phyloP scores from a whole-genome alignment of 2,113 vertebrate genomes.

The Ameiurus melas region DNA sequence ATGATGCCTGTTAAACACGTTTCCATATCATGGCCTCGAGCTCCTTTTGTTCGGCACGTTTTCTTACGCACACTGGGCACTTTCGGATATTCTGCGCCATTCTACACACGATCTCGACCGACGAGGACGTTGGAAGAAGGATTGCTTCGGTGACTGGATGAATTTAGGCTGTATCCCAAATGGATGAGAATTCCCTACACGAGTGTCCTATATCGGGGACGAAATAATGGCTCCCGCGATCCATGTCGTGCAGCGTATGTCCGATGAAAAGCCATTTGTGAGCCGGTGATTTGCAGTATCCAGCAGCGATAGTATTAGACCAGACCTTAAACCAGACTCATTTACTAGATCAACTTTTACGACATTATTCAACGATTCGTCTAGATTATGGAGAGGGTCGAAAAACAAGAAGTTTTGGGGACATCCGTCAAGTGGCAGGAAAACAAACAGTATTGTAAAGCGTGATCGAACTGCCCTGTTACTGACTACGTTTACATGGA shows the following conservation, averaged over 20 bases:
- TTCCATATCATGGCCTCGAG: background rate
- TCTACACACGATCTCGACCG: background rate
- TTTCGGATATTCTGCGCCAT: background rate
- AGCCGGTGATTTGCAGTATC: background rate
- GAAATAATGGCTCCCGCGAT: background rate
- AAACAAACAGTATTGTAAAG: background rate
- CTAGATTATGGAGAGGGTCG: background rate
- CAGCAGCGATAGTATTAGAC: background rate
- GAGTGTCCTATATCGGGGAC: slow-evolving; percentile 11
- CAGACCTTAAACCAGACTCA: background rate
- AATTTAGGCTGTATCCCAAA: slow-evolving; percentile 6
- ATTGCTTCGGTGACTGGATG: background rate
- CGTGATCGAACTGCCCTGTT: background rate
- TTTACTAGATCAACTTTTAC: background rate
- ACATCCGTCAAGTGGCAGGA: background rate
- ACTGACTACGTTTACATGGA: too few relatives aligned
- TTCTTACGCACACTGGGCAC: background rate
- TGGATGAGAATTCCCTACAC: slow-evolving; percentile 12
- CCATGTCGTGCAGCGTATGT: background rate
- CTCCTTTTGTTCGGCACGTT: background rate
- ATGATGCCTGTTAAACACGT: background rate
- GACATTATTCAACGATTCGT: background rate
- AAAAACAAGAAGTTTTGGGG: background rate
- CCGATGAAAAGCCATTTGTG: background rate
- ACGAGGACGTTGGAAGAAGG: background rate